A percentile compares a stretch with the other conserved stretches of the same genome.
Evolutionary conservation across 2,113 vertebrate species (phyloP).

Genomic region (Carassius gibelio): DNA sequence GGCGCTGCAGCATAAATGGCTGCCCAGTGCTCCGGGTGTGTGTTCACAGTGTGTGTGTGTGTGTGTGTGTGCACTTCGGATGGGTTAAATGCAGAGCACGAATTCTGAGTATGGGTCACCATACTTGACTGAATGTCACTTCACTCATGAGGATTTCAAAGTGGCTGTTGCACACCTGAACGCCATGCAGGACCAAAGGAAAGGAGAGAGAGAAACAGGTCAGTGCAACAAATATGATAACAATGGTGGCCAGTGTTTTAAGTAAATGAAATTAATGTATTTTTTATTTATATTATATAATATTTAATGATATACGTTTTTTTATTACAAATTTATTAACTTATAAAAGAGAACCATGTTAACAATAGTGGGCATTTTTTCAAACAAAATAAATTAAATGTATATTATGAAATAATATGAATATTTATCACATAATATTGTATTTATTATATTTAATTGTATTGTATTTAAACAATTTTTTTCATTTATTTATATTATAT

Average conservation of each 20-base stretch:
- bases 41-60: too few relatives aligned
- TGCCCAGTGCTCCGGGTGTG: too few relatives aligned
- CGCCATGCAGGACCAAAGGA: conserved; percentile 56
- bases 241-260: neutral
- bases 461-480: too few relatives aligned
- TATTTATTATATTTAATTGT: too few relatives aligned
- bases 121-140: too few relatives aligned
- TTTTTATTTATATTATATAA: neutral
- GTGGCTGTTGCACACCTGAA: neutral
- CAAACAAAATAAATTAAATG: neutral
- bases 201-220: conserved; percentile 33
- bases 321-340: neutral
- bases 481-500: too few relatives aligned
- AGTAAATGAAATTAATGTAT: neutral
- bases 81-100: too few relatives aligned
- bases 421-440: neutral
- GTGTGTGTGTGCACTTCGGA: too few relatives aligned
- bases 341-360: neutral
- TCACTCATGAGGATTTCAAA: neutral
- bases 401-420: neutral
- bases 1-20: too few relatives aligned
- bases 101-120: too few relatives aligned
- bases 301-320: neutral
- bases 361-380: neutral
- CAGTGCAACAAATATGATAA: conserved; percentile 5